Conservation (phyloP, 2,797 vertebrate species). For the Channallabes apus region DNA sequence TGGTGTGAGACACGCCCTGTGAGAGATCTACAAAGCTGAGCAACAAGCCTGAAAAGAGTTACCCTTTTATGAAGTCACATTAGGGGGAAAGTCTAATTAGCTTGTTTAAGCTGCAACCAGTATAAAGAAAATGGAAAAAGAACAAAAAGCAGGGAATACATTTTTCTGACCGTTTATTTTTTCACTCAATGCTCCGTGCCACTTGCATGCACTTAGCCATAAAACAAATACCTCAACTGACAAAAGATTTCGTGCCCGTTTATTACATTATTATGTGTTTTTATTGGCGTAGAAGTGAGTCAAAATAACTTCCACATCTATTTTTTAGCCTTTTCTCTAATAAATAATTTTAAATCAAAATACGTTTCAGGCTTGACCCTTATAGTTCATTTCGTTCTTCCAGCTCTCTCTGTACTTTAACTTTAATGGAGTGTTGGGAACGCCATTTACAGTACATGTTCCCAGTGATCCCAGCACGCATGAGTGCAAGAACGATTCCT, state of each 20-base stretch:
- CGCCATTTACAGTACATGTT: background rate
- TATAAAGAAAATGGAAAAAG: too few relatives aligned
- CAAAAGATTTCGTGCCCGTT: background rate
- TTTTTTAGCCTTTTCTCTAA: background rate
- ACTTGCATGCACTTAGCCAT: background rate
- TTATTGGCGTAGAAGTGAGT: background rate
- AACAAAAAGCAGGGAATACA: too few relatives aligned
- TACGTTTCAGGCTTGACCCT: background rate
- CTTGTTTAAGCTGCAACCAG: too few relatives aligned
- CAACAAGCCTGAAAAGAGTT: too few relatives aligned
- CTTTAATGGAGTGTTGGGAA: background rate
- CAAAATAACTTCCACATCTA: background rate
- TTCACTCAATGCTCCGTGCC: background rate
- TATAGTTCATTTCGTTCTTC: background rate
- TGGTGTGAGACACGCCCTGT: too few relatives aligned
- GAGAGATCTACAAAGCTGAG: too few relatives aligned
- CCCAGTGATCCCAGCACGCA: background rate
- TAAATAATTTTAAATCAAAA: background rate
- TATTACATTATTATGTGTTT: background rate
- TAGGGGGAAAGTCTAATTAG: too few relatives aligned
- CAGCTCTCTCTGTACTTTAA: background rate
- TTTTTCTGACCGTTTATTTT: too few relatives aligned
- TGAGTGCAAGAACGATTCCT: too few relatives aligned
- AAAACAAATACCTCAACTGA: background rate
- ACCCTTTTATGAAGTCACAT: too few relatives aligned